Percentiles rank a stretch among this genome's conserved stretches.
Conservation (phyloP, 2,888 invertebrate species). For the Graphium colonna region DNA sequence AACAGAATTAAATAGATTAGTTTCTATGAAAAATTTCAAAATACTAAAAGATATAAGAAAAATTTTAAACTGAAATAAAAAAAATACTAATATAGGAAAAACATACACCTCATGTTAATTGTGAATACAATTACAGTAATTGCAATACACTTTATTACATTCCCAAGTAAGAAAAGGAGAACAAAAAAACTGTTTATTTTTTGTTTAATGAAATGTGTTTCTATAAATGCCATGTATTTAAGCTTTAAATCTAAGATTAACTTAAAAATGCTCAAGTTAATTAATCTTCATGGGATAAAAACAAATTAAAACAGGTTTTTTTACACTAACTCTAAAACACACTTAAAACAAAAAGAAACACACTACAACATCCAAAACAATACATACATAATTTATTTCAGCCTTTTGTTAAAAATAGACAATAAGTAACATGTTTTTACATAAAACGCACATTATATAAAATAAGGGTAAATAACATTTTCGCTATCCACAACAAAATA, state of each 20-base stretch:
- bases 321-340: conserved; percentile 12
- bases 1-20: too few species aligned
- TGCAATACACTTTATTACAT: too few species aligned
- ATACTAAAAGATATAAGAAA: background rate
- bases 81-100: background rate
- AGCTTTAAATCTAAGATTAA: background rate
- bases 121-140: too few species aligned
- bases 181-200: background rate
- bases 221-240: background rate
- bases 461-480: too few species aligned
- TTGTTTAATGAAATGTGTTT: background rate
- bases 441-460: background rate
- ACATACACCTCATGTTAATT: too few species aligned
- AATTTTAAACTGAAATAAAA: background rate
- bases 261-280: background rate
- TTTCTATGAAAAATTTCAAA: background rate
- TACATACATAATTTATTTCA: conserved; percentile 12
- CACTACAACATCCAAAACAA: conserved; percentile 8
- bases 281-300: background rate
- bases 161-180: too few species aligned
- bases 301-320: background rate
- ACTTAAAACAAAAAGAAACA: conserved; percentile 9
- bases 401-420: conserved; percentile 11
- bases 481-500: background rate
- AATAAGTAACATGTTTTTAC: conserved; percentile 6